These are phyloP conservation scores for Pseudomyrmex concolor DNA, from an alignment of 1,140 invertebrate genomes.

Conservation along the genomic window DNA sequence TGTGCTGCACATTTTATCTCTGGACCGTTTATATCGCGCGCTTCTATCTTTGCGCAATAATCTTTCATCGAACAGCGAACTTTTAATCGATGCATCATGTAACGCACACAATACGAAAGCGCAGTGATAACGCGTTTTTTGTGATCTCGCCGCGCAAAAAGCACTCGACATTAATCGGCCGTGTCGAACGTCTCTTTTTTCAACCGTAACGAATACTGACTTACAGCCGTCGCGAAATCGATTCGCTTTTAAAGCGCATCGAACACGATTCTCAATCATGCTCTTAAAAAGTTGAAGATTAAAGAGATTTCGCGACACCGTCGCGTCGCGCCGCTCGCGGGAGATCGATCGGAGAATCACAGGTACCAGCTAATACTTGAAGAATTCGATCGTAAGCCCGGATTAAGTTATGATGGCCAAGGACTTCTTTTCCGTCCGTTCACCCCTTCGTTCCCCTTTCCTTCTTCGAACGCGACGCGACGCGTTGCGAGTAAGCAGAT, in stretches of 20 bases:
- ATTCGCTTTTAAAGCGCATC: conserved; percentile 55
- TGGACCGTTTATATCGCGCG: neutral
- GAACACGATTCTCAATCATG: conserved; percentile 30
- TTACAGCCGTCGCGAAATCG: conserved; percentile 60
- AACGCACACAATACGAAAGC: conserved; percentile 9
- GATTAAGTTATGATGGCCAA: conserved; percentile 73
- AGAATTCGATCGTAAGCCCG: conserved; percentile 68
- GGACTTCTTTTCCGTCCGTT: conserved; percentile 58
- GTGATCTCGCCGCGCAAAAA: conserved; percentile 60
- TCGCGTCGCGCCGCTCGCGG: neutral
- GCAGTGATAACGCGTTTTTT: conserved; percentile 42
- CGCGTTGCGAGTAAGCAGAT: conserved; percentile 41
- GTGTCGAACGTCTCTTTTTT: conserved; percentile 24
- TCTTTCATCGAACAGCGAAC: conserved; percentile 33
- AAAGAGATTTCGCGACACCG: conserved; percentile 46
- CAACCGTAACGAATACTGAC: conserved; percentile 18
- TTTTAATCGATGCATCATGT: conserved; percentile 37
- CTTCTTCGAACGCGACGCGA: conserved; percentile 33
- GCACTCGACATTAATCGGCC: conserved; percentile 52
- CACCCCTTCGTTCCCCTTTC: conserved; percentile 13
- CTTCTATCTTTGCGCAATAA: conserved; percentile 13
- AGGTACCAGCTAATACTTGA: conserved; percentile 9
- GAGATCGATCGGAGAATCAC: conserved; percentile 30
- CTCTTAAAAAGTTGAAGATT: conserved; percentile 29
- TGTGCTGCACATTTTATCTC: conserved; percentile 10